These are phyloP conservation scores for Bombus affinis DNA, from an alignment of 1,140 invertebrate genomes.

Conservation along the genomic window DNA sequence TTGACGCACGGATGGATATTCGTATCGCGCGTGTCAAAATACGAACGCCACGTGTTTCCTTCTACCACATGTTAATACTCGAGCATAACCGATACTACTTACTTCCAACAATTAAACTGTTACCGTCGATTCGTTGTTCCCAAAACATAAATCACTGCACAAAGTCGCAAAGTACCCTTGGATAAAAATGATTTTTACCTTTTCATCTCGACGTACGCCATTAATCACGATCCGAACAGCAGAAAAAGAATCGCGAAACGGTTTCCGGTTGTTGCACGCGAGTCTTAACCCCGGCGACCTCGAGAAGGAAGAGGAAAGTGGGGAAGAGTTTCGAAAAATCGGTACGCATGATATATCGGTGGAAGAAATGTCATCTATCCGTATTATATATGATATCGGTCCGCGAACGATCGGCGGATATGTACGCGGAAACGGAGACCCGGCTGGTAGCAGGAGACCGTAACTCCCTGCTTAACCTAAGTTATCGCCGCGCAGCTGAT, in stretches of 20 bases:
- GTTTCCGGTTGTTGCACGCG: slow-evolving; percentile 25
- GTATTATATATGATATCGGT: slow-evolving; percentile 36
- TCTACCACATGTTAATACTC: no score
- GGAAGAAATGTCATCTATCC: slow-evolving; percentile 33
- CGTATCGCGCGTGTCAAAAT: background rate
- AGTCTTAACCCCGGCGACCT: slow-evolving; percentile 32
- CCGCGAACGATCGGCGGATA: slow-evolving; percentile 51
- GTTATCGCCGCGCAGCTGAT: slow-evolving; percentile 50
- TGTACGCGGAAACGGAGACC: slow-evolving; percentile 47
- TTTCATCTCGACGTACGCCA: background rate
- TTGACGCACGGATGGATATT: background rate
- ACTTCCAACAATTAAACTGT: background rate
- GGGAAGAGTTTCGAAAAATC: slow-evolving; percentile 9
- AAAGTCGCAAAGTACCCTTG: background rate
- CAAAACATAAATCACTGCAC: background rate
- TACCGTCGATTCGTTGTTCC: background rate
- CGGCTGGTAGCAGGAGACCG: slow-evolving; percentile 33
- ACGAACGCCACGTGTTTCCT: no score
- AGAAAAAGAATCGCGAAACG: background rate
- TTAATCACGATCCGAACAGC: slow-evolving; percentile 14
- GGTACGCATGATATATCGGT: slow-evolving; percentile 4
- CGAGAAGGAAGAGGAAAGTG: no score
- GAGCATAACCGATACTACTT: no score
- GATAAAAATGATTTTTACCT: background rate
- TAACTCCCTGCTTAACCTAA: slow-evolving; percentile 54